Conservation (phyloP, 1,140 invertebrate species). For the Harlomillsia oculata region DNA sequence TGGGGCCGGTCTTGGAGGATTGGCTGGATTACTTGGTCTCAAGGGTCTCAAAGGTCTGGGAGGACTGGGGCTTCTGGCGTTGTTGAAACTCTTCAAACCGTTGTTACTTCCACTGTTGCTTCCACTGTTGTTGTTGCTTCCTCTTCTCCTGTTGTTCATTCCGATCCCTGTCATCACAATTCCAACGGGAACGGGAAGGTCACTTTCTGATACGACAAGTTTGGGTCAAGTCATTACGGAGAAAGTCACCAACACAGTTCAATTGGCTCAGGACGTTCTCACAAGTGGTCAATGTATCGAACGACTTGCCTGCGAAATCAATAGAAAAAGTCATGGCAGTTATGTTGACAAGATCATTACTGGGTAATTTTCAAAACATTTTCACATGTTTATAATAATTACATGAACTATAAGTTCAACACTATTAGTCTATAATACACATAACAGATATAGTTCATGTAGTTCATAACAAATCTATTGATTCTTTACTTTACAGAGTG, state of each 20-base stretch:
- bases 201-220: background rate
- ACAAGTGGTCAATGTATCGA: conserved; percentile 32
- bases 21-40: conserved; percentile 30
- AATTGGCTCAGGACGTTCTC: conserved; percentile 32
- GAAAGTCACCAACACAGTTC: conserved; percentile 24
- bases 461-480: no score
- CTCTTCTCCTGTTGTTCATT: conserved; percentile 31
- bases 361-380: conserved; percentile 16
- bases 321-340: conserved; percentile 24
- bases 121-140: conserved; percentile 22
- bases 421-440: no score
- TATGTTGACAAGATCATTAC: conserved; percentile 30
- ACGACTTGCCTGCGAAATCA: conserved; percentile 31
- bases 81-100: conserved; percentile 33
- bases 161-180: conserved; percentile 33
- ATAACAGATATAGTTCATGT: no score
- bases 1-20: conserved; percentile 22
- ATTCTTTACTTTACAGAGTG: conserved; percentile 21
- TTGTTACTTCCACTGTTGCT: conserved; percentile 29
- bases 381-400: background rate
- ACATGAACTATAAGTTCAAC: no score
- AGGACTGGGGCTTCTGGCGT: conserved; percentile 31
- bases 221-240: conserved; percentile 22
- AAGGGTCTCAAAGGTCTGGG: conserved; percentile 33
- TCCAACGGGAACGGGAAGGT: conserved; percentile 11